These are phyloP conservation scores for Cryptotis parvus DNA, from an alignment of 2,113 vertebrate species.

Conservation along the genomic window DNA sequence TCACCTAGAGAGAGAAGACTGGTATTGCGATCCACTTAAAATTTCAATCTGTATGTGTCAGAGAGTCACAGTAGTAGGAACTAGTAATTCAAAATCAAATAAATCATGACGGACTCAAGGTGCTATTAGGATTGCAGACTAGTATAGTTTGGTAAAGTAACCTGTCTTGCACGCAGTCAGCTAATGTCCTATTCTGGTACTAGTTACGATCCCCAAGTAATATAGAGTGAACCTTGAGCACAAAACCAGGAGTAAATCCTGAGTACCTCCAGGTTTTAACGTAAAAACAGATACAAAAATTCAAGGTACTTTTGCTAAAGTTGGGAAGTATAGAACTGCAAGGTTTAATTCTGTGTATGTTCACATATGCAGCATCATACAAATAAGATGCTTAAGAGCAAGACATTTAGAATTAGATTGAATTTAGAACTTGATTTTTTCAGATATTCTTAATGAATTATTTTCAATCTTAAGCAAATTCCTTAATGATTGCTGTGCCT, in stretches of 20 bases:
- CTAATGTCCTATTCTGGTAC: too few relatives aligned
- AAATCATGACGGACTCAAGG: background rate
- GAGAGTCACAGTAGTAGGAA: background rate
- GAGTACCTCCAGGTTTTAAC: too few relatives aligned
- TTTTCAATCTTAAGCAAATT: background rate
- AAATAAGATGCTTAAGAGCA: background rate
- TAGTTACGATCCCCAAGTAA: too few relatives aligned
- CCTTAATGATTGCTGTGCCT: background rate
- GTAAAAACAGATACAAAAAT: too few relatives aligned
- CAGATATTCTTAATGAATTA: background rate
- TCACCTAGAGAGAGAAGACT: background rate
- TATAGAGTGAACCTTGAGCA: too few relatives aligned
- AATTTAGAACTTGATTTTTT: conserved; percentile 3
- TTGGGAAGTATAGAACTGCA: background rate
- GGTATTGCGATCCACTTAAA: conserved; percentile 1
- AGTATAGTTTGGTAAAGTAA: too few relatives aligned
- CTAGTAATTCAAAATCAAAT: background rate
- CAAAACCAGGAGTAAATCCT: too few relatives aligned
- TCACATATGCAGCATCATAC: background rate
- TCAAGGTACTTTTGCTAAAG: background rate
- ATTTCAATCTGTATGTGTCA: background rate
- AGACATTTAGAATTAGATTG: background rate
- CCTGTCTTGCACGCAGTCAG: too few relatives aligned
- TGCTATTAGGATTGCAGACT: background rate
- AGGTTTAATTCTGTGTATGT: background rate